Conservation (phyloP, 1,140 invertebrate species). For the Drosophila novamexicana region DNA sequence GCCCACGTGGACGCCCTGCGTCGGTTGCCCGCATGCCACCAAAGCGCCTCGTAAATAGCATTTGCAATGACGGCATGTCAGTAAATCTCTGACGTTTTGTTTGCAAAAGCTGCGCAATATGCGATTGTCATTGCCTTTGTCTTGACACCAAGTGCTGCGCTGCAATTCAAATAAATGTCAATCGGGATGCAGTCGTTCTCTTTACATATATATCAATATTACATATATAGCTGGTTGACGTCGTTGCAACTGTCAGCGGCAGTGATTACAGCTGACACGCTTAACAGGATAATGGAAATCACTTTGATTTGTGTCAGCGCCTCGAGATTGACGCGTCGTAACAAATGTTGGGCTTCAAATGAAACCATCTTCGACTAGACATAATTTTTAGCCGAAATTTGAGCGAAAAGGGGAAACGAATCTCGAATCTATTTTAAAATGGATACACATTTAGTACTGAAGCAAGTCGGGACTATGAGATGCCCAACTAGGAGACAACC, state of each 20-base stretch:
- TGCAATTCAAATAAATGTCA: conserved; percentile 13
- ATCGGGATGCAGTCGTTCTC: background rate
- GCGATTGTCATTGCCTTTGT: background rate
- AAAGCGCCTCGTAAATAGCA: background rate
- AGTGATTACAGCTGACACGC: conserved; percentile 5
- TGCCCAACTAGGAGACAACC: no score
- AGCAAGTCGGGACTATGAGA: no score
- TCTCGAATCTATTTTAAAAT: no score
- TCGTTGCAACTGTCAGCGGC: conserved; percentile 32
- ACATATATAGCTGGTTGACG: conserved; percentile 21
- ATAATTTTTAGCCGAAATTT: no score
- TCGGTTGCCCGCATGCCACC: background rate
- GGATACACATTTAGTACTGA: no score
- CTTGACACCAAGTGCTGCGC: background rate
- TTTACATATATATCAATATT: conserved; percentile 7
- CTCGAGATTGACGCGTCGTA: background rate
- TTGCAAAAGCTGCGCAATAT: conserved; percentile 3
- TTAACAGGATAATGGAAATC: conserved; percentile 3
- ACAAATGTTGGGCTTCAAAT: background rate
- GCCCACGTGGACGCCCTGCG: background rate
- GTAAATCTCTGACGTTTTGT: conserved; percentile 3
- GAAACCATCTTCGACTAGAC: background rate
- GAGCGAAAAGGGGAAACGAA: no score
- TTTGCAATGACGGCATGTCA: background rate
- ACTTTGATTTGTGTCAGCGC: conserved; percentile 8